Conservation (phyloP, 2,113 vertebrate genomes). For the Asarcornis scutulata region DNA sequence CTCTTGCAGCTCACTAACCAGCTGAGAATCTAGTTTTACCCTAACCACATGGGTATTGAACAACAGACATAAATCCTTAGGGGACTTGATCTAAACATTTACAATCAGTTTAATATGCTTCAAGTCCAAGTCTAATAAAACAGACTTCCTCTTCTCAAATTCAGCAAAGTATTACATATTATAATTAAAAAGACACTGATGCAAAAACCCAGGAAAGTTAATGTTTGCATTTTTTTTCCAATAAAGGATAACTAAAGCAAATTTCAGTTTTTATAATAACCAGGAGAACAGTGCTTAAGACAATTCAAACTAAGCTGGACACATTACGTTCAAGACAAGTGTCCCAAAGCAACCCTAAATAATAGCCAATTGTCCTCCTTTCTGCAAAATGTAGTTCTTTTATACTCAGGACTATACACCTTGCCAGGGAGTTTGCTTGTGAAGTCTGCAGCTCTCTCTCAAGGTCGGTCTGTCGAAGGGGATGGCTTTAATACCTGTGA, state of each 20-base stretch:
- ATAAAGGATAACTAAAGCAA: slow-evolving; percentile 41
- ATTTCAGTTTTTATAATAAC: slow-evolving; percentile 11
- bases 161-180: not conserved
- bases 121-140: not conserved
- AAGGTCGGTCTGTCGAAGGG: not conserved
- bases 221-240: slow-evolving; percentile 15
- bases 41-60: not conserved
- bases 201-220: not conserved
- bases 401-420: not conserved
- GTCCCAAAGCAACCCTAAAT: not conserved
- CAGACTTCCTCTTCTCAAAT: not conserved
- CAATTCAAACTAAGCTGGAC: slow-evolving; percentile 13
- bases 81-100: not conserved
- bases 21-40: not conserved
- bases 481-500: not conserved
- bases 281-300: not conserved
- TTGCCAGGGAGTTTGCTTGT: not conserved
- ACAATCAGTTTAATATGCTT: not conserved
- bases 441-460: not conserved
- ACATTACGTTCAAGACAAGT: not conserved
- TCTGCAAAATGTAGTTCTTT: not conserved
- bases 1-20: not conserved
- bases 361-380: not conserved
- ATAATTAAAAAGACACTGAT: not conserved
- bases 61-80: not conserved